Evolutionary conservation across 2,888 invertebrate species (phyloP), one percentile per base, ranked within the genome.

Genomic region (Ectropis crepuscularia): DNA sequence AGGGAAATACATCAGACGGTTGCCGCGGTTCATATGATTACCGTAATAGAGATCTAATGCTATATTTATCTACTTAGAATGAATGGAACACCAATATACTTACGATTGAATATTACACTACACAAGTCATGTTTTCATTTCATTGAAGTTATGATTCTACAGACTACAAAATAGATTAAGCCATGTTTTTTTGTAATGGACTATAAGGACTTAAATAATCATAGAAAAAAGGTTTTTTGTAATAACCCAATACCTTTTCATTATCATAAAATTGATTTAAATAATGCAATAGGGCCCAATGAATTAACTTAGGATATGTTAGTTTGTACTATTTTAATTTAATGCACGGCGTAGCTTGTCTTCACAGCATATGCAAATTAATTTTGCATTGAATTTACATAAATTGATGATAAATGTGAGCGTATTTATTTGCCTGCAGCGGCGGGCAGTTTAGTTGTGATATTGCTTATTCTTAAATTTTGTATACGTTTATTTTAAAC

Each of bases 401-500:
- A 66, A 63, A 12, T 65, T 60, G 55, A 58, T 63, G 65, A 53
- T 66, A 61, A 4, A 49, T 53, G 51, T 59, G 63, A 66, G 63
- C 78, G 79, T 85, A 88, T 89, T 89, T 88, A 88, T 88, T 89
- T 82, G 82, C 79, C 87, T 87, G 86, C 53, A 60, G 65, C 51
- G 53, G 72, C 85, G 79, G 90, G 87, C 75, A 76, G 81, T 90
- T 92, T 88, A 90, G 92, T 92, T 92, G 92, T 92, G 92, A 92
- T 92, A 92, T 92, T 87, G 89, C 82, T 82, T 89, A 89, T 88
- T 87, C 77, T 89, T 82, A 89, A 87, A 80, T 82, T 88, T 89
- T 86, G 92, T 92, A 92, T 92, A 92, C 92, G 92, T 92, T 92
- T 89, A 88, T 82, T 87, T 89, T 89, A 86, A 64, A 86, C 69